A percentile compares a stretch with the other conserved stretches of the same genome.
phyloP scores from a whole-genome alignment of 1,140 invertebrate genomes.

The Sminthurinus signatus region DNA sequence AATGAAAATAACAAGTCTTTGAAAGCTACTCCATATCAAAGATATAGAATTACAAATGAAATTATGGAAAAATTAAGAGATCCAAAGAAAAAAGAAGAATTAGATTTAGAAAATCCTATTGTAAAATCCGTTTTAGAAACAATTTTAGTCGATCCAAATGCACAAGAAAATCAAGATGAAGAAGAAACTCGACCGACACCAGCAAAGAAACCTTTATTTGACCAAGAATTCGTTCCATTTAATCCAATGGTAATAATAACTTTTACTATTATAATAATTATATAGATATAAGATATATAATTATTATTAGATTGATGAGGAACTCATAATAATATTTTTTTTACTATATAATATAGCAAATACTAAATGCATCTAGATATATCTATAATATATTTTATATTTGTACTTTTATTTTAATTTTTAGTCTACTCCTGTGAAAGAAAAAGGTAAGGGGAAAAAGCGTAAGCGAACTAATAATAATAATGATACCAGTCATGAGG shows the following conservation, averaged over 20 bases:
- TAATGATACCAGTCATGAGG: too few relatives aligned
- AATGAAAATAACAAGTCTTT: too few relatives aligned
- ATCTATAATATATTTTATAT: not conserved
- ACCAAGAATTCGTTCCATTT: constrained; percentile 34
- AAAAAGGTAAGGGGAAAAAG: too few relatives aligned
- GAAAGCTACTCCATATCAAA: constrained; percentile 13
- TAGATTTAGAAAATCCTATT: constrained; percentile 26
- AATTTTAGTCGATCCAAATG: constrained; percentile 14
- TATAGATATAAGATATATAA: too few relatives aligned
- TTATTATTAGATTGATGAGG: not conserved
- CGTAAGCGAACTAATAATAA: too few relatives aligned
- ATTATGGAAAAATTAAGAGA: constrained; percentile 34
- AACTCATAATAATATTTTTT: not conserved
- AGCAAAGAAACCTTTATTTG: constrained; percentile 8
- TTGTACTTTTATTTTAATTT: not conserved
- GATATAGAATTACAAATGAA: constrained; percentile 32
- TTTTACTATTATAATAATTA: not conserved
- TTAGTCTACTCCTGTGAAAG: too few relatives aligned
- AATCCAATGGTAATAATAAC: constrained; percentile 34
- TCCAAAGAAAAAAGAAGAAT: constrained; percentile 18
- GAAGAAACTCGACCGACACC: constrained; percentile 1
- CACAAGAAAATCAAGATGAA: not conserved
- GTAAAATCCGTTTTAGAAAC: constrained; percentile 35
- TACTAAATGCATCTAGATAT: not conserved
- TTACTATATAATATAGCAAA: not conserved